A percentile compares a stretch with the other conserved stretches of the same genome.
phyloP scores from a whole-genome alignment of 2,113 vertebrate species.

The Oreochromis aureus region DNA sequence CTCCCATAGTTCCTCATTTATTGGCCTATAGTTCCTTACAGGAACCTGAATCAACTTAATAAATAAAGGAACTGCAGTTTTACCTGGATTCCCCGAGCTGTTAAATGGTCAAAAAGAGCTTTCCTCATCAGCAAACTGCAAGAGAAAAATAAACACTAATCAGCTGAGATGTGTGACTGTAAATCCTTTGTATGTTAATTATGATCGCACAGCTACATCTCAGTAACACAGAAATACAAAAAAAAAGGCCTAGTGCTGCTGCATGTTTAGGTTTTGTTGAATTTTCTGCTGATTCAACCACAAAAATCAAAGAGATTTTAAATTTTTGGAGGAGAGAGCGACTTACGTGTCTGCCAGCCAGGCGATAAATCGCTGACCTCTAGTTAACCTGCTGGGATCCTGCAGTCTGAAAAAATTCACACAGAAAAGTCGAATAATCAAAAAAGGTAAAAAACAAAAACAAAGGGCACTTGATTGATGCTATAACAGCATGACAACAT shows the following conservation, averaged over 20 bases:
- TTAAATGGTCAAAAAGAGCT: constrained; percentile 90
- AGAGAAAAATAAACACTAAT: constrained; percentile 18
- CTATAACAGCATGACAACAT: not conserved
- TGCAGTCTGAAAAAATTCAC: constrained; percentile 71
- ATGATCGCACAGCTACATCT: not conserved
- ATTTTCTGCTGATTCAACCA: not conserved
- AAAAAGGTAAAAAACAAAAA: not conserved
- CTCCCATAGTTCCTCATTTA: not conserved
- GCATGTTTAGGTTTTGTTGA: not conserved
- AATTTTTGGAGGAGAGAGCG: not conserved
- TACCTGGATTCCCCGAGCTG: constrained; percentile 94
- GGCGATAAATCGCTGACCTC: constrained; percentile 78
- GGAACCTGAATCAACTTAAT: not conserved
- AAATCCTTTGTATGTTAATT: not conserved
- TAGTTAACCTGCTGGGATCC: constrained; percentile 79
- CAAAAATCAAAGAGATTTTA: not conserved
- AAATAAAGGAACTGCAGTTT: not conserved
- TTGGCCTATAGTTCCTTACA: not conserved
- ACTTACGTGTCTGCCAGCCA: constrained; percentile 93
- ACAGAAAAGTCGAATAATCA: not conserved
- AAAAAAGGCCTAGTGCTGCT: not conserved
- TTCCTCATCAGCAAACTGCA: constrained; percentile 93
- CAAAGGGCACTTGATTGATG: not conserved
- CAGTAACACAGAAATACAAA: not conserved
- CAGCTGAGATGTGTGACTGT: not conserved